These are phyloP conservation scores for Noctua janthina DNA, from an alignment of 2,888 invertebrate genomes.

Conservation along the genomic window DNA sequence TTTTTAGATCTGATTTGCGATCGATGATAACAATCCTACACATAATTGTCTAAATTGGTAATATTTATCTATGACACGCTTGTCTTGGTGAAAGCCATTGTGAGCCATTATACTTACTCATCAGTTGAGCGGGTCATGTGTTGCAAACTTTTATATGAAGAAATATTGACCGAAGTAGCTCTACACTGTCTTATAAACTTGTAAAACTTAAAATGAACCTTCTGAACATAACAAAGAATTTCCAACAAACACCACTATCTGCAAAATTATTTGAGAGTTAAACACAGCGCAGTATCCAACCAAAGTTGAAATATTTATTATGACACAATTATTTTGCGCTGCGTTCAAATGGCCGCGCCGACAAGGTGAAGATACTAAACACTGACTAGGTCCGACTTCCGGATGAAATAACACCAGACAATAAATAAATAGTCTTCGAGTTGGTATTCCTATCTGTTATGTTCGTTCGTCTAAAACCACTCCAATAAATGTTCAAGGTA, in stretches of 20 bases:
- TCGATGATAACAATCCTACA: constrained; percentile 6
- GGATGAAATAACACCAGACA: constrained; percentile 5
- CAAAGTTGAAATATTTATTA: constrained; percentile 63
- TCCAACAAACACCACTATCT: background rate
- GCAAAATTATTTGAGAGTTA: background rate
- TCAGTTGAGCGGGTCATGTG: background rate
- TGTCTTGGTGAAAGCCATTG: background rate
- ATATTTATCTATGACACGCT: background rate
- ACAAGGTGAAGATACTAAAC: constrained; percentile 20
- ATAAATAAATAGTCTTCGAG: constrained; percentile 14
- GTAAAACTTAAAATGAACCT: background rate
- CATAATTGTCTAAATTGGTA: background rate
- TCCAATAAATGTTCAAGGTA: background rate
- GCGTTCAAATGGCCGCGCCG: constrained; percentile 44
- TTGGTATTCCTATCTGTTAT: background rate
- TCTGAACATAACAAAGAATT: constrained; percentile 1
- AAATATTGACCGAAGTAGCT: background rate
- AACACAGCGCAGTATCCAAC: constrained; percentile 26
- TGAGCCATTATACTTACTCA: background rate
- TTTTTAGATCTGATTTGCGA: background rate
- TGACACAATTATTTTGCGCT: constrained; percentile 55
- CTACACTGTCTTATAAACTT: background rate
- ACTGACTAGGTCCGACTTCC: constrained; percentile 53
- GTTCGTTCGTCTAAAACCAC: background rate
- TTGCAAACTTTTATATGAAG: background rate